These are phyloP conservation scores for Castor canadensis DNA, from an alignment of 2,113 vertebrate genomes.

Conservation along the genomic window DNA sequence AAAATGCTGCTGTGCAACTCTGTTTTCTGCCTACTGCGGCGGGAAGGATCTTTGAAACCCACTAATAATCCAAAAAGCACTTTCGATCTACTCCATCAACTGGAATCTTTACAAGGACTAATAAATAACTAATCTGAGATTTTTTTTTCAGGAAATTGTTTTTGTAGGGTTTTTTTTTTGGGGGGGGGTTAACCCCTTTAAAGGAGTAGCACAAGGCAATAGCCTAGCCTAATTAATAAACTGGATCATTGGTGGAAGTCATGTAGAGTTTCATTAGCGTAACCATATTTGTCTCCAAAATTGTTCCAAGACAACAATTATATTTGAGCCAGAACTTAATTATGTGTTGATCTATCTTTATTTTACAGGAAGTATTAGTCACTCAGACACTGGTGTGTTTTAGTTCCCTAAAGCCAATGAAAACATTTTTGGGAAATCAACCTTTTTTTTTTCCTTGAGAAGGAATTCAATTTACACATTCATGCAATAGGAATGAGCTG, in stretches of 20 bases:
- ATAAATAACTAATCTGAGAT: neutral
- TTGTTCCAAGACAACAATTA: constrained; percentile 69
- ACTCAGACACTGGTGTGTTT: constrained; percentile 56
- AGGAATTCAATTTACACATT: constrained; percentile 60
- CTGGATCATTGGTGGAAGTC: constrained; percentile 23
- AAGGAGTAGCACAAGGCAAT: neutral
- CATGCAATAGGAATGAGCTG: constrained; percentile 23
- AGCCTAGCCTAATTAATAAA: constrained; percentile 27
- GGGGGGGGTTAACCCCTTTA: neutral
- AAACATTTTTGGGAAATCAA: constrained; percentile 67
- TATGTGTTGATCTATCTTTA: constrained; percentile 65
- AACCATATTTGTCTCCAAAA: constrained; percentile 50
- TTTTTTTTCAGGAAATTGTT: neutral
- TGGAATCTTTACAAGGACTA: neutral
- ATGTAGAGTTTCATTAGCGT: constrained; percentile 46
- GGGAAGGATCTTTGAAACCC: constrained; percentile 25
- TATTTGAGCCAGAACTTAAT: constrained; percentile 65
- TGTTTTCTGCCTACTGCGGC: neutral
- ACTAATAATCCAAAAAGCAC: neutral
- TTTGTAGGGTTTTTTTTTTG: neutral
- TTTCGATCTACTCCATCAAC: neutral
- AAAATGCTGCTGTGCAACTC: neutral
- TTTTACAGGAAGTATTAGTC: constrained; percentile 74
- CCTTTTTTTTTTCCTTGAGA: constrained; percentile 31
- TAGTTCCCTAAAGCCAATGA: constrained; percentile 68